Evolutionary conservation across 2,797 vertebrate genomes (phyloP), one percentile per base, ranked within the genome.

Genomic region (Diceros bicornis): DNA sequence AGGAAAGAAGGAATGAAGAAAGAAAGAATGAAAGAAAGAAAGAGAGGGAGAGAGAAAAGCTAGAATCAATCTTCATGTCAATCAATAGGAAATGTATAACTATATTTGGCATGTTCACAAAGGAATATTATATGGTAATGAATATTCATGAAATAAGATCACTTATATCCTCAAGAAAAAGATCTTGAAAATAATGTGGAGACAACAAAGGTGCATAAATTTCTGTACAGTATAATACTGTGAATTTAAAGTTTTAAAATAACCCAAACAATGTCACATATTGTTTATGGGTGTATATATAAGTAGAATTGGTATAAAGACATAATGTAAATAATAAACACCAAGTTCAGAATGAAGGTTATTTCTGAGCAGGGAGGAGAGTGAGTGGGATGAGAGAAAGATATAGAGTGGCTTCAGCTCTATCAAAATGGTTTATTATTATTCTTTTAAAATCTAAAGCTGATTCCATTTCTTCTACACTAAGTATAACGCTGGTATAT

Each of bases 391-490:
- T 79, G 29, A 93, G 32, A 85, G 44, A 96, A 84, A 61, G 16
- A 14, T 57, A 47, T 29, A 84, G 10, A 5, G 4, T 94, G 27
- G 3, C 25, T 81, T 90, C 32, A 81, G 71, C 25, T 64, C 32
- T 90, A 57, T 72, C 4, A 47, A 47, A 90, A 50, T 74, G 57
- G 14, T n/a, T 72, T 79, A 66, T 59, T 72, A 69, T 72, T 72
- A 32, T 75, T 89, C 16, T 83, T 84, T 96, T 69, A 69, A 79
- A 90, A 93, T 50, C 57, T 62, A 64, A 59, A 74, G 21, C 37
- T 64, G 6, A 72, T 90, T 13, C 1, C 32, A 88, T 50, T 59
- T n/a, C 55, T 41, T 57, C 25, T 71, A 25, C 18, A 6, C 29
- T 66, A 79, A 86, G 14, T 47, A 21, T 41, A 55, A 59, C 41